Percentiles rank a stretch among this genome's conserved stretches.
Conservation (phyloP, 2,888 invertebrate species). For the Limnephilus auricula region DNA sequence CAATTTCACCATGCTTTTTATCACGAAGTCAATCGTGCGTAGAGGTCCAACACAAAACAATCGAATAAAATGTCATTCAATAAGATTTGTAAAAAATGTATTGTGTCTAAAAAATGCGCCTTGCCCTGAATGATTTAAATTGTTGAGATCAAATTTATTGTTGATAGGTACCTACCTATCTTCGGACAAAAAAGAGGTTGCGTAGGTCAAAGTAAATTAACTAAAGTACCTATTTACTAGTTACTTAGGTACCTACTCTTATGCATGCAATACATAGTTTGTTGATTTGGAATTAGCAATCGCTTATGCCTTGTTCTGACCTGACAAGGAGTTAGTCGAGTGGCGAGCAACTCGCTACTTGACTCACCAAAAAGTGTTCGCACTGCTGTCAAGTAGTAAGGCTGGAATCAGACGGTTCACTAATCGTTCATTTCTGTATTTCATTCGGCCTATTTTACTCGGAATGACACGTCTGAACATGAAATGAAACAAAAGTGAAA, state of each 20-base stretch:
- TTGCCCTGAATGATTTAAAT: constrained; percentile 20
- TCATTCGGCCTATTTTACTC: no score
- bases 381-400: no score
- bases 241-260: background rate
- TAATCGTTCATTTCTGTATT: no score
- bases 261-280: background rate
- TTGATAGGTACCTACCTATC: background rate
- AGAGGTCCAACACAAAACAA: background rate
- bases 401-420: no score
- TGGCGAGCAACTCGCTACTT: no score
- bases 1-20: constrained; percentile 9
- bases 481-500: no score
- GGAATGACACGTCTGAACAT: no score
- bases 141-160: background rate
- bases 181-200: background rate
- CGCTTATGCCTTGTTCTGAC: no score
- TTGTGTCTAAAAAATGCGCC: background rate
- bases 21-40: background rate
- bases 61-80: background rate
- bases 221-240: background rate
- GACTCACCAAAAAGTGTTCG: no score
- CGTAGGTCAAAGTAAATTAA: background rate
- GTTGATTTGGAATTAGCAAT: background rate
- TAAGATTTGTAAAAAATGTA: background rate
- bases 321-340: no score